Percentiles rank a stretch among this genome's conserved stretches.
These are phyloP conservation scores for Portunus trituberculatus DNA, from an alignment of 1,140 invertebrate genomes.

Conservation along the genomic window DNA sequence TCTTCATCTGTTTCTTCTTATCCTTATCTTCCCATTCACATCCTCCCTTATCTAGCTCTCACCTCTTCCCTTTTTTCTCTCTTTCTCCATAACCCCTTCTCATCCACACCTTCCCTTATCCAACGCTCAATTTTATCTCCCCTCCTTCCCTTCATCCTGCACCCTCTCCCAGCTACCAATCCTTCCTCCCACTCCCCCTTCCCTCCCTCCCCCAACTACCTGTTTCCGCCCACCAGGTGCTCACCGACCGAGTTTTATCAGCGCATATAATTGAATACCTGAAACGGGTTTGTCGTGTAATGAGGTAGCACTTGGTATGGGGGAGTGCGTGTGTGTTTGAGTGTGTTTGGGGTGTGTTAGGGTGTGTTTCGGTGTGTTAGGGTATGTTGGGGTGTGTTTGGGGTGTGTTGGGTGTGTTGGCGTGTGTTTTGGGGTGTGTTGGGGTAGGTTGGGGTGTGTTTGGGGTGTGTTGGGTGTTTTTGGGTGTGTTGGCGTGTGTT, in stretches of 20 bases:
- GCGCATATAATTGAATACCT: conserved; percentile 14
- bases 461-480: neutral
- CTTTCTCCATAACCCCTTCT: neutral
- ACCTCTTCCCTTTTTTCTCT: too few species aligned
- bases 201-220: neutral
- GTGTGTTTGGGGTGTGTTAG: neutral
- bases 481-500: neutral
- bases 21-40: too few species aligned
- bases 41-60: too few species aligned
- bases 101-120: neutral
- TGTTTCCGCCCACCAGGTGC: conserved; percentile 16
- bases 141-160: neutral
- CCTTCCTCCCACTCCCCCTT: neutral
- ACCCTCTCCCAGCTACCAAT: neutral
- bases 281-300: conserved; percentile 4
- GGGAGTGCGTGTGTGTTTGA: neutral
- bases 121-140: neutral
- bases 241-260: conserved; percentile 8
- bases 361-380: neutral
- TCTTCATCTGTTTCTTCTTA: too few species aligned
- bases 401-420: neutral
- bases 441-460: neutral
- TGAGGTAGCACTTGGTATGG: neutral
- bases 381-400: neutral
- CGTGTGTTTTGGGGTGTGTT: neutral